Evolutionary conservation across 1,140 invertebrate species (phyloP).

Genomic region (Marisa cornuarietis): DNA sequence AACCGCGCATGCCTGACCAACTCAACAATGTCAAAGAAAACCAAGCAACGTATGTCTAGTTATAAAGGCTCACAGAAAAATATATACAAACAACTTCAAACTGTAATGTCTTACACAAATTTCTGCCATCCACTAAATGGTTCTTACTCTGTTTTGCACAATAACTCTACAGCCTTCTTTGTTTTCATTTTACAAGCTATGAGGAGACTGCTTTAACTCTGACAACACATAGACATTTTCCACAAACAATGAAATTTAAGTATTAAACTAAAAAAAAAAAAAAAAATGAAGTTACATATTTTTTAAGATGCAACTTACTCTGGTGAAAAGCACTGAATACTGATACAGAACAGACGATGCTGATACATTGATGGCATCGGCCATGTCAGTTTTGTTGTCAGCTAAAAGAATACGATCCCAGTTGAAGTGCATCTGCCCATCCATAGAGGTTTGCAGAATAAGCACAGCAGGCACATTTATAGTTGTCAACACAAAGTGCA

Average conservation of each 20-base stretch:
- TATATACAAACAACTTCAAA: too few species aligned
- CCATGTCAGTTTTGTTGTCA: conserved; percentile 21
- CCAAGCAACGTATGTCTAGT: too few species aligned
- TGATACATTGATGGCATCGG: conserved; percentile 26
- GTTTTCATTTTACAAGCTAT: too few species aligned
- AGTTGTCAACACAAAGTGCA: conserved; percentile 45
- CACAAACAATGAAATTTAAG: not conserved
- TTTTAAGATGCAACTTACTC: conserved; percentile 28
- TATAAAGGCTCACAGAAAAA: too few species aligned
- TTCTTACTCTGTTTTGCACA: too few species aligned
- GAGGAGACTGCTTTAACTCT: not conserved
- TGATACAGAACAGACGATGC: conserved; percentile 26
- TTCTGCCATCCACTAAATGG: too few species aligned
- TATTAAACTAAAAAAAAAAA: too few species aligned
- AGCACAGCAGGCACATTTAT: conserved; percentile 37
- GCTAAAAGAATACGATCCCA: conserved; percentile 36
- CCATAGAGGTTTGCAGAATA: conserved; percentile 28
- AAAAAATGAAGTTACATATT: too few species aligned
- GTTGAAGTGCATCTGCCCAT: conserved; percentile 27
- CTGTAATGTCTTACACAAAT: too few species aligned
- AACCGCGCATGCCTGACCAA: too few species aligned
- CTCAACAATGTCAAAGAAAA: too few species aligned
- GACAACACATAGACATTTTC: not conserved
- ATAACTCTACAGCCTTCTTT: too few species aligned
- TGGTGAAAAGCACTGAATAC: conserved; percentile 46